These are phyloP conservation scores for Bubo blakistoni DNA, from an alignment of 2,113 vertebrate species.

Conservation along the genomic window DNA sequence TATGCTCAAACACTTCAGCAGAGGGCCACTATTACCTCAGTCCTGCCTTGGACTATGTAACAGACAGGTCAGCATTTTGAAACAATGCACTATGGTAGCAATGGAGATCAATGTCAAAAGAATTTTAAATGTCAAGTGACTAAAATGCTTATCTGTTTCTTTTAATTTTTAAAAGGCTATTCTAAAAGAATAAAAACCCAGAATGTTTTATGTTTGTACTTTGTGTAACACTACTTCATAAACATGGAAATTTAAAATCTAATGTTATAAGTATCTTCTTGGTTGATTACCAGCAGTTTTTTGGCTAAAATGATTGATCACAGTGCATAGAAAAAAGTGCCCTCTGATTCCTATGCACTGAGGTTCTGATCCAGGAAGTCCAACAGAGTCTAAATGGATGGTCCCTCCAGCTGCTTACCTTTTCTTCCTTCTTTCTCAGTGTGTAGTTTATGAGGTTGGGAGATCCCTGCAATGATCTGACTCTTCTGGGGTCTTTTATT, in stretches of 20 bases:
- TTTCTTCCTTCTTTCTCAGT: not conserved
- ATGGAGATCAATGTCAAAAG: not conserved
- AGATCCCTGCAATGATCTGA: not conserved
- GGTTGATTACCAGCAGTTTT: not conserved
- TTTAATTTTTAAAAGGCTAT: not conserved
- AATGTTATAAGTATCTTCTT: not conserved
- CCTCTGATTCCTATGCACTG: not conserved
- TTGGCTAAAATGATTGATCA: not conserved
- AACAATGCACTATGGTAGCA: not conserved
- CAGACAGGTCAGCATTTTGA: not conserved
- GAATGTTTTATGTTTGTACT: not conserved
- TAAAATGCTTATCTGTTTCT: not conserved
- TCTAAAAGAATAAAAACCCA: not conserved
- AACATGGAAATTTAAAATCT: not conserved
- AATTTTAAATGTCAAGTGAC: not conserved
- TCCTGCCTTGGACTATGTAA: not conserved
- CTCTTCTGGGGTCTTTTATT: slow-evolving; percentile 4
- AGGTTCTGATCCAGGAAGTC: not conserved
- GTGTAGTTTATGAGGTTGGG: not conserved
- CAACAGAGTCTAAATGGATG: not conserved
- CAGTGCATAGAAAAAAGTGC: not conserved
- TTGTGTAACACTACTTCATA: not conserved
- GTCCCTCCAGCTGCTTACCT: not conserved
- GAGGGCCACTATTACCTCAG: not conserved
- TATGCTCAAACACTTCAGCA: not conserved